Evolutionary conservation across 2,797 vertebrate species (phyloP), one percentile per base, ranked within the genome.

Genomic region (Gobionotothen gibberifrons): DNA sequence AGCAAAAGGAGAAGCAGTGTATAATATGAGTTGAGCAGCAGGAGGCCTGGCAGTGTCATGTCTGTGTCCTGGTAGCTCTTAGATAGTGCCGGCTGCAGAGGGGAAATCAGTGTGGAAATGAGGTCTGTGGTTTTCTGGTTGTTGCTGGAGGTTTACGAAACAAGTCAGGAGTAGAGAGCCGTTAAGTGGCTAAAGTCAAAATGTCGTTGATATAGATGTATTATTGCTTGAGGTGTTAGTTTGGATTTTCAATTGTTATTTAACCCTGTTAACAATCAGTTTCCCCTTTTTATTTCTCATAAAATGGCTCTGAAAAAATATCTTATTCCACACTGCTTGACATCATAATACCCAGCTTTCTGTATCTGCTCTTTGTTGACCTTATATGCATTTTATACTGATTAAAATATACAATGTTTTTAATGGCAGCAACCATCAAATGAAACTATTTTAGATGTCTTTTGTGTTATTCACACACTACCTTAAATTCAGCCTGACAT

Each of bases 1-100:
- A 91, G 92, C 85, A 69, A 87, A 79, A 87, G 71, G 42, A 79
- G 69, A 84, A 76, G 63, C 69, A 72, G 84, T 72, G 86, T 78
- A 76, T 78, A 87, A 89, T 89, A 59, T 26, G 78, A 79, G 83
- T 73, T 69, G 78, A 86, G 76, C 84, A 72, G 78, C 51, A 14
- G 72, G 79, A 82, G 76, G 72, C 72, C 52, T 32, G 26, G 69
- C 71, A 69, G 85, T 81, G 75, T 85, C 81, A 85, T 72, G 83
- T 87, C 75, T 78, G 79, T 72, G 70, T 90, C 81, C 87, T 87
- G 85, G 78, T 80, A 52, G 85, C 85, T 84, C 71, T 65, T 67
- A 87, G 83, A 91, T 87, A 82, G 74, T 26, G 68, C 60, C 63
- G 64, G 72, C 59, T 79, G 64, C 82, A 70, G 69, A 78, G 56